Base-by-base conservation (phyloP, 2,113 vertebrate species). In the Mus musculus region DNA sequence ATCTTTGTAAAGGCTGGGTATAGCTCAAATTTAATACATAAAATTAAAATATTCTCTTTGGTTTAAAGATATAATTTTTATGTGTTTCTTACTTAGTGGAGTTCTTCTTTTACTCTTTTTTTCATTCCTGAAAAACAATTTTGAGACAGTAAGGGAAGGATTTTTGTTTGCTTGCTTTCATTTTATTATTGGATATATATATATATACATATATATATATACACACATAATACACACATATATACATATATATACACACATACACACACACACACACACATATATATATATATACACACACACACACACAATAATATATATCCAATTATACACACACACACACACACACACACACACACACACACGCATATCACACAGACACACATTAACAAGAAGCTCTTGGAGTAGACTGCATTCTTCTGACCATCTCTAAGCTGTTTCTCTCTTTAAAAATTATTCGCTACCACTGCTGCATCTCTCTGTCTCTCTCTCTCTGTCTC, bases 11-110 rank as follows among this genome's bases (percentile, higher is more conserved):
- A 49, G 39, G 82, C 2, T 90, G 20, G 39, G 0, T 85, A 17
- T 77, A 56, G 91, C 96, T 95, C 24, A 91, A 76, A 94, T 92
- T 90, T 96, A 88, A 93, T 85, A 46, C 9, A 59, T 94, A 26
- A 95, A 95, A 93, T 93, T 65, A 75, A 94, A 52, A 30, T 77
- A 54, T 8, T 92, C 14, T 87, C 82, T 30, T 59, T 39, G 71
- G 2, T 72, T 16, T 93, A 56, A 93, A 96, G 33, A 9, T 16
- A 59, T 49, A 81, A 17, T 59, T 33, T 42, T 3, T 78, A 28
- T 95, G 24, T 76, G 8, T 76, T 42, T 88, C 9, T 61, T 8
- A 72, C 78, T 22, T 3, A 42, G 3, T 59, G 26, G 28, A 56
- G 33, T 42, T 71, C 26, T 82, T 54, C 26, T 71, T 33, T 49